Percentiles rank a stretch among this genome's conserved stretches.
These are phyloP conservation scores for Dinothrombium tinctorium DNA, from an alignment of 1,140 invertebrate species.

Conservation along the genomic window DNA sequence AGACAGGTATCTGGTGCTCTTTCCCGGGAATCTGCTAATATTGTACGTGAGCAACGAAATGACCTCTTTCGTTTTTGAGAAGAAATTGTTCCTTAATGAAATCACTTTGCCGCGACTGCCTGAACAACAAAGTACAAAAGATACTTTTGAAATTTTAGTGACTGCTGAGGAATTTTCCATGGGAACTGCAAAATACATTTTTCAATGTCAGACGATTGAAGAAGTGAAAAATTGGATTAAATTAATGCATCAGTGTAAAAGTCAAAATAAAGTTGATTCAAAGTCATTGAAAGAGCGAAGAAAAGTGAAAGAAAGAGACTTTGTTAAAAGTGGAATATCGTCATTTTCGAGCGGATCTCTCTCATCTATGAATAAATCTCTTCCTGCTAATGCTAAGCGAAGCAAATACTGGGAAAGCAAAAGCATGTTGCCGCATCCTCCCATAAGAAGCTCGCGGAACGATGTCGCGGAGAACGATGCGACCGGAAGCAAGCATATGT, in stretches of 20 bases:
- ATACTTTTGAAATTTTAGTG: neutral
- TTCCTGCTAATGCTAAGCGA: neutral
- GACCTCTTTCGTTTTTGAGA: constrained; percentile 75
- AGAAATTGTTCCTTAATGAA: neutral
- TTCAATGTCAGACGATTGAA: neutral
- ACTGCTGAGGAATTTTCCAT: neutral
- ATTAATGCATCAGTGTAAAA: neutral
- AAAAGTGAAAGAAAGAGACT: neutral
- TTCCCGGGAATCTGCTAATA: constrained; percentile 62
- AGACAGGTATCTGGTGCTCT: constrained; percentile 76
- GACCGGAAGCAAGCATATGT: neutral
- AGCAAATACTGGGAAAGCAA: neutral
- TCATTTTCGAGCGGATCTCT: neutral
- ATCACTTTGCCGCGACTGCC: neutral
- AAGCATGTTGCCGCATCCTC: neutral
- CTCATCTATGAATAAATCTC: neutral
- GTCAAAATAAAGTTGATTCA: neutral
- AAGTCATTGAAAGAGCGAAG: neutral
- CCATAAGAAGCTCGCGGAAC: neutral
- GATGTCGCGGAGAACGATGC: neutral
- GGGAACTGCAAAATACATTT: neutral
- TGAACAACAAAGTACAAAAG: neutral
- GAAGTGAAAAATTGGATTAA: neutral
- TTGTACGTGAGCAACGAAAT: constrained; percentile 67
- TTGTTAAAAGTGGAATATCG: neutral